phyloP scores from a whole-genome alignment of 2,797 vertebrate genomes.

The Pygocentrus nattereri region DNA sequence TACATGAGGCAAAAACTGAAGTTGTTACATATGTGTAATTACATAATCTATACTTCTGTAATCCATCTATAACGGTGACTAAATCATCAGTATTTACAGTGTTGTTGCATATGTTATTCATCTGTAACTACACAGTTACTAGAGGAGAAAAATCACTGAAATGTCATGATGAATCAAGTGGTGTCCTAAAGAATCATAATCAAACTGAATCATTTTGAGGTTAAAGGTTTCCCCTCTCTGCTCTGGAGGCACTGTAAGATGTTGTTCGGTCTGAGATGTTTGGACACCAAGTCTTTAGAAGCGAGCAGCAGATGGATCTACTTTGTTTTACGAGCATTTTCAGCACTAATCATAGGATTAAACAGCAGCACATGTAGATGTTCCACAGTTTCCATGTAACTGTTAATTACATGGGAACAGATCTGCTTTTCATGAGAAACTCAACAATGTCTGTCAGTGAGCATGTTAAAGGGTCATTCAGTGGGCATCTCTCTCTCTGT shows the following conservation, averaged over 20 bases:
- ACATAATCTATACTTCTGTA: no score
- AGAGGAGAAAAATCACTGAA: no score
- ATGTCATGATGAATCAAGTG: conserved; percentile 32
- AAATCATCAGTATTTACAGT: no score
- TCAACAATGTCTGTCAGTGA: not conserved
- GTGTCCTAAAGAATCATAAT: no score
- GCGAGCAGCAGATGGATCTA: not conserved
- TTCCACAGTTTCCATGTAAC: conserved; percentile 38
- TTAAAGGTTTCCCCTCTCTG: no score
- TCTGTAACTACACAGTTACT: no score
- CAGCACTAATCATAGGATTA: not conserved
- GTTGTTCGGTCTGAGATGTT: not conserved
- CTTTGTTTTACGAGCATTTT: not conserved
- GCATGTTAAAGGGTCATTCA: not conserved
- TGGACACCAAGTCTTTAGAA: not conserved
- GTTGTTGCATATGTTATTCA: no score
- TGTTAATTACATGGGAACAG: conserved; percentile 51
- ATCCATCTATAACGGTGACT: no score
- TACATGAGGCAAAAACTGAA: no score
- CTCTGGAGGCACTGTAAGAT: conserved; percentile 62
- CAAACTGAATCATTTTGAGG: no score
- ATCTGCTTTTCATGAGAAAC: not conserved
- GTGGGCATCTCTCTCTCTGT: conserved; percentile 50
- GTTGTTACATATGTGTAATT: no score
- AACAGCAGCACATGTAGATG: conserved; percentile 7